Evolutionary conservation across 2,113 vertebrate genomes (phyloP).

Genomic region (Melanotaenia duboulayi): DNA sequence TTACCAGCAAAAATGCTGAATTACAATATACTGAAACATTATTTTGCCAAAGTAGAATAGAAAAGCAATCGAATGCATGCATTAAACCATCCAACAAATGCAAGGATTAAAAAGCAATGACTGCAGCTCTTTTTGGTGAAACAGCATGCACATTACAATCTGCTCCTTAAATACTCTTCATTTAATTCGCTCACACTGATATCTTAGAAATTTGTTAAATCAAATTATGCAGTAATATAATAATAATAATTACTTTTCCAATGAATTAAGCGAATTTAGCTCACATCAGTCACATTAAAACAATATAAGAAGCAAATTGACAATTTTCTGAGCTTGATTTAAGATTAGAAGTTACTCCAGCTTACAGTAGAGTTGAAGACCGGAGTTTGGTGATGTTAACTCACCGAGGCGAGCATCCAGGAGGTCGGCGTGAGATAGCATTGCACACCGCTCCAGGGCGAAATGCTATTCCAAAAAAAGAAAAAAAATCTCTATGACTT

Average conservation of each 20-base stretch:
- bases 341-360: conserved; percentile 80
- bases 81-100: conserved; percentile 10
- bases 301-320: conserved; percentile 93
- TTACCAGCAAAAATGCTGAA: conserved; percentile 3
- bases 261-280: conserved; percentile 94
- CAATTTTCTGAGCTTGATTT: conserved; percentile 87
- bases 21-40: conserved; percentile 5
- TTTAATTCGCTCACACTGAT: conserved; percentile 71
- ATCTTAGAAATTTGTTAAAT: conserved; percentile 87
- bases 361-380: conserved; percentile 86
- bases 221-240: conserved; percentile 96
- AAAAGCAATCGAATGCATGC: conserved; percentile 29
- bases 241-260: conserved; percentile 94
- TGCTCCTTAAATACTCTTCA: conserved; percentile 77
- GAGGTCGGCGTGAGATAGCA: conserved; percentile 99
- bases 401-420: conserved; percentile 99
- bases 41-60: conserved; percentile 19
- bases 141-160: conserved; percentile 67
- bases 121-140: conserved; percentile 13
- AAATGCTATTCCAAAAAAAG: conserved; percentile 80
- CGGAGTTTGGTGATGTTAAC: conserved; percentile 88
- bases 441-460: conserved; percentile 95
- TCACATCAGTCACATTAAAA: conserved; percentile 92
- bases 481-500: conserved; percentile 92
- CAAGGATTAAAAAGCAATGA: conserved; percentile 11